Base-by-base conservation (phyloP, 2,797 vertebrate species). In the Stomatorhinus walkeri region DNA sequence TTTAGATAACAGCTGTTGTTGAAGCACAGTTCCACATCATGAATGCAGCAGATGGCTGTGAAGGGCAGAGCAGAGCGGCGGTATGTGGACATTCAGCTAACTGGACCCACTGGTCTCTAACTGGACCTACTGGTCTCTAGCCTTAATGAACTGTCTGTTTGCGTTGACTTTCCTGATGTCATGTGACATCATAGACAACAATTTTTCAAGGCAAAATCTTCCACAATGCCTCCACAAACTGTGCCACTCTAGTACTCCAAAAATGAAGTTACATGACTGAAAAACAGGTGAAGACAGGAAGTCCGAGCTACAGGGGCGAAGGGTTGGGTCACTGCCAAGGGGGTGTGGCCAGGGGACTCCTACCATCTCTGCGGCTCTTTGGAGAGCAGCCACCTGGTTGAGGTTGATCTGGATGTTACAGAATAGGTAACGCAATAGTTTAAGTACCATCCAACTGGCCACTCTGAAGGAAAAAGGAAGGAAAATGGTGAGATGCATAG, bases 361-460 rank as follows among this genome's bases (percentile, higher is more conserved):
- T 92, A 99, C 97, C 96, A 89, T 93, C 90, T 94, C 87, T 46
- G 95, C 89, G 0, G 96, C 96, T 89, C 76, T 94, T 89, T 92
- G 96, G 89, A 98, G 94, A 93, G 95, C 95, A 49, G 93, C 92
- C 94, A 98, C 89, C 92, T 99, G 97, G 91, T 95, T 97, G 79
- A 92, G 95, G 93, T 98, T 97, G 79, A 98, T 93, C 91, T 97
- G 96, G 76, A 99, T 92, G 0, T 91, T 94, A 90, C 94, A 92
- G 93, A 98, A 98, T 54, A 96, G 54, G 4, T 89, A 89, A 14
- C 91, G 91, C 90, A 98, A 93, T 43, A 97, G 88, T 94, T 96
- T 97, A 90, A 98, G 93, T 91, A 97, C 91, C 43, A 90, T 79
- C 98, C 98, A 99, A 92, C 93, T 91, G 52, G 95, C 93, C n/a